Evolutionary conservation across 2,888 invertebrate species (phyloP).

Genomic region (Andrena fulva): DNA sequence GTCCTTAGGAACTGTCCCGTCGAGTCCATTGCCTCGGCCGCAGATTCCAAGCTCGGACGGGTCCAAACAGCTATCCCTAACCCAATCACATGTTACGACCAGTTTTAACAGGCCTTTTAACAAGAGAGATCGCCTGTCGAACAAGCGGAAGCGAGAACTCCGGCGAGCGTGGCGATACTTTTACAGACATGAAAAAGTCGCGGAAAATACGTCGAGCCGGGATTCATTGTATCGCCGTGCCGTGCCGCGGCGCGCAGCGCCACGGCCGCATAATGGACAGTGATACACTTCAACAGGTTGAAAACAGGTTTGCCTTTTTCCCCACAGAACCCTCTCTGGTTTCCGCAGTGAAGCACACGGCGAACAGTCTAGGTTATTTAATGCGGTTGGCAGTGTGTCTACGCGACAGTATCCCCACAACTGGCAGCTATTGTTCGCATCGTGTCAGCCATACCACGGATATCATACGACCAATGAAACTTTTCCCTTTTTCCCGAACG

Average conservation of each 20-base stretch:
- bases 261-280: slow-evolving; percentile 46
- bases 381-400: slow-evolving; percentile 3
- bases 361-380: slow-evolving; percentile 52
- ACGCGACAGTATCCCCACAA: slow-evolving; percentile 5
- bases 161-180: not conserved
- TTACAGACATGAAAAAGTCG: slow-evolving; percentile 18
- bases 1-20: slow-evolving; percentile 35
- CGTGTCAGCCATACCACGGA: slow-evolving; percentile 8
- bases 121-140: not conserved
- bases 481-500: not conserved
- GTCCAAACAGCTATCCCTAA: not conserved
- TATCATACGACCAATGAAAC: slow-evolving; percentile 36
- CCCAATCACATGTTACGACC: not conserved
- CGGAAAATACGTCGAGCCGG: not conserved
- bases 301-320: slow-evolving; percentile 23
- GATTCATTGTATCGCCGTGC: slow-evolving; percentile 33
- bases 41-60: not conserved
- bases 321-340: not conserved
- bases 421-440: slow-evolving; percentile 51
- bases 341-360: slow-evolving; percentile 39
- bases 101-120: not conserved
- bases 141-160: slow-evolving; percentile 2
- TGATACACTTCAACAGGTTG: slow-evolving; percentile 48
- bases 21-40: not conserved
- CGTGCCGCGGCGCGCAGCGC: no score